These are phyloP conservation scores for Bos javanicus DNA, from an alignment of 2,113 vertebrate genomes.

Conservation along the genomic window DNA sequence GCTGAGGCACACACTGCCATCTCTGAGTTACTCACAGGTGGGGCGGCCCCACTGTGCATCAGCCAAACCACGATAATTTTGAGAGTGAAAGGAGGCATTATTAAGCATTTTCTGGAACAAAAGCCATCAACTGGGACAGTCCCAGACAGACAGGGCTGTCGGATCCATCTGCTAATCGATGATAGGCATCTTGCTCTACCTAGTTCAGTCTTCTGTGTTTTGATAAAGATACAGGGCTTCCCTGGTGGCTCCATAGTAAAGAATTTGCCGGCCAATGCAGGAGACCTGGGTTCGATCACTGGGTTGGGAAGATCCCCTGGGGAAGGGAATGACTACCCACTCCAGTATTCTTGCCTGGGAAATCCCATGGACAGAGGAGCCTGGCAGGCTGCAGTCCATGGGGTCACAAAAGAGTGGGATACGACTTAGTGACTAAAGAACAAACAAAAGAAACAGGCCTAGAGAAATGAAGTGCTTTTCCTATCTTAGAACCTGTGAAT, in stretches of 20 bases:
- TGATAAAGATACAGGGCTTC: background rate
- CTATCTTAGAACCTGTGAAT: background rate
- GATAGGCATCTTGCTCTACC: background rate
- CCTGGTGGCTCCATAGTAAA: background rate
- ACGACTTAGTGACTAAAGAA: background rate
- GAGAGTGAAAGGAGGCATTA: background rate
- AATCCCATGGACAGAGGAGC: background rate
- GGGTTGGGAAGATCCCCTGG: background rate
- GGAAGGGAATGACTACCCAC: background rate
- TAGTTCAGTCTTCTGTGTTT: background rate
- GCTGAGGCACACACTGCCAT: background rate
- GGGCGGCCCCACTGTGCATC: rapidly evolving
- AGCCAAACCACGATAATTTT: background rate
- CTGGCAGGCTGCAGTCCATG: background rate
- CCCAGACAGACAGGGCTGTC: background rate
- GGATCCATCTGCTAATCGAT: background rate
- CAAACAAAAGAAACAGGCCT: background rate
- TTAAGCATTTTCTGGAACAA: background rate
- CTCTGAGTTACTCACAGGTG: background rate
- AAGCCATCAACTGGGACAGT: background rate
- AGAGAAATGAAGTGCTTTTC: background rate
- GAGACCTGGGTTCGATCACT: background rate
- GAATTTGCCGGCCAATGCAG: background rate
- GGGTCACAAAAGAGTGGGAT: background rate
- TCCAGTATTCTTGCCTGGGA: background rate